phyloP scores from a whole-genome alignment of 2,888 invertebrate genomes.

The Pinctada fucata region DNA sequence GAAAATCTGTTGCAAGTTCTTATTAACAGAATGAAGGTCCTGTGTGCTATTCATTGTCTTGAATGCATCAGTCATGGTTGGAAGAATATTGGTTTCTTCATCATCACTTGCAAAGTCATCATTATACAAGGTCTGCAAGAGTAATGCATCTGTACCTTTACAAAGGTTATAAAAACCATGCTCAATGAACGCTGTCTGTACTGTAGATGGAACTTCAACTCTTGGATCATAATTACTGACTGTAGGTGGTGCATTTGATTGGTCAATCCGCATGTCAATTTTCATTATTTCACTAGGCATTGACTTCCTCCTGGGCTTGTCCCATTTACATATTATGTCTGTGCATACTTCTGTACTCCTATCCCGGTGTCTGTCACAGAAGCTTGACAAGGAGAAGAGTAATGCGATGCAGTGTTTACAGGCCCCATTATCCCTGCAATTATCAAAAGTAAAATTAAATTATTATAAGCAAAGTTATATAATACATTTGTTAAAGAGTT shows the following conservation, averaged over 20 bases:
- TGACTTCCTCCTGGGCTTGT: constrained; percentile 12
- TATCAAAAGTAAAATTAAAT: too few species aligned
- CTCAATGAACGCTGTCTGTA: background rate
- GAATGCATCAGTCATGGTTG: constrained; percentile 9
- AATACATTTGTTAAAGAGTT: too few species aligned
- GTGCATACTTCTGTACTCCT: constrained; percentile 8
- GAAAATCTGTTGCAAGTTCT: constrained; percentile 9
- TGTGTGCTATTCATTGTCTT: background rate
- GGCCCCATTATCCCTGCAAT: constrained; percentile 12
- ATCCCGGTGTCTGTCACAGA: constrained; percentile 18
- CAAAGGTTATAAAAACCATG: constrained; percentile 18
- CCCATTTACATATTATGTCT: constrained; percentile 20
- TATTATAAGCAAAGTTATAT: too few species aligned
- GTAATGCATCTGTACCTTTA: constrained; percentile 10
- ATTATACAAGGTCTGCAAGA: constrained; percentile 20
- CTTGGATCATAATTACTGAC: constrained; percentile 9
- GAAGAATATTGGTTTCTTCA: background rate
- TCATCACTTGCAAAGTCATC: constrained; percentile 12
- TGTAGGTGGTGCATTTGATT: background rate
- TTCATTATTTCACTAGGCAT: constrained; percentile 10
- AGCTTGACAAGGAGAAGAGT: constrained; percentile 10
- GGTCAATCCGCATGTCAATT: constrained; percentile 4
- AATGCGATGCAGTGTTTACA: constrained; percentile 27
- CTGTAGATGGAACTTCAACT: background rate
- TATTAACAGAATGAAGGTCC: constrained; percentile 1